phyloP scores from a whole-genome alignment of 2,797 vertebrate species.

The Platyrinchus mystaceus region DNA sequence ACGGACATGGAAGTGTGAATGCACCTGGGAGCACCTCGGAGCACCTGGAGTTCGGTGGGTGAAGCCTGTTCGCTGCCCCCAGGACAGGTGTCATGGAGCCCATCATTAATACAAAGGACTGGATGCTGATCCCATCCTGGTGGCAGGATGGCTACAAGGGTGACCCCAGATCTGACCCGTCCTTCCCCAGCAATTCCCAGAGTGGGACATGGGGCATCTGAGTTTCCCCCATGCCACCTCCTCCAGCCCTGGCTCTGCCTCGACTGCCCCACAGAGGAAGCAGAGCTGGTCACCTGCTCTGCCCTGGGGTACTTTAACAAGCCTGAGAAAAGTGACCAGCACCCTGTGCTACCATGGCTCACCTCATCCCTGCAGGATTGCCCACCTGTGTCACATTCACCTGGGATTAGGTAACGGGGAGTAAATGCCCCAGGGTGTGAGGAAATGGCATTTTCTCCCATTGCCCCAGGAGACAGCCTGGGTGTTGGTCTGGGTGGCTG shows the following conservation, averaged over 20 bases:
- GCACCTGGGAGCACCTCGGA: neutral
- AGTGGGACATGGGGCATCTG: neutral
- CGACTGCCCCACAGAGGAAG: fast-evolving
- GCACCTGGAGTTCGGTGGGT: neutral
- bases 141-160: neutral
- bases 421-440: neutral
- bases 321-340: neutral
- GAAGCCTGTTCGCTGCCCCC: fast-evolving
- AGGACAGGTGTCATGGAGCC: neutral
- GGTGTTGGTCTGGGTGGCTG: neutral
- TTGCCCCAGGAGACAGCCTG: neutral
- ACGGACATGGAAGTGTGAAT: fast-evolving
- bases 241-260: neutral
- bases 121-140: neutral
- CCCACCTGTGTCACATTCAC: neutral
- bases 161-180: neutral
- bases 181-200: neutral
- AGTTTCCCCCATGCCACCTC: neutral
- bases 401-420: neutral
- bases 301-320: fast-evolving
- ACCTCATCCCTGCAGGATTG: neutral
- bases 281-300: neutral
- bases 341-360: neutral
- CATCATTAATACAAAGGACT: fast-evolving
- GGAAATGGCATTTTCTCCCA: neutral